Evolutionary conservation across 2,797 vertebrate genomes (phyloP).

Genomic region (Otolemur crassicaudatus): DNA sequence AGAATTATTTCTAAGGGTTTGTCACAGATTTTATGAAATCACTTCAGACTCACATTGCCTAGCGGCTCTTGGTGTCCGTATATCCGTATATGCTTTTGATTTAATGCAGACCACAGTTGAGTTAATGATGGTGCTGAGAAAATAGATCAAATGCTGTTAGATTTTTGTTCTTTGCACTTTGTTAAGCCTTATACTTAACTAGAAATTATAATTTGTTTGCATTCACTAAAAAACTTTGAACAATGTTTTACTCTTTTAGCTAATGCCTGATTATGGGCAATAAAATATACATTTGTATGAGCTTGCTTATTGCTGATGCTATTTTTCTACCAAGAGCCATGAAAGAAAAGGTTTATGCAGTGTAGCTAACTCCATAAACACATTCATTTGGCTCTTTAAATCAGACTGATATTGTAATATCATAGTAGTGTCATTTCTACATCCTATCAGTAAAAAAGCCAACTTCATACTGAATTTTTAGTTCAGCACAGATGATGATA

Average conservation of each 20-base stretch:
- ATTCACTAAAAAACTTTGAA: constrained; percentile 56
- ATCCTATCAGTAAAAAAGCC: constrained; percentile 10
- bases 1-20: background rate
- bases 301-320: constrained; percentile 43
- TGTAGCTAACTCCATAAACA: constrained; percentile 34
- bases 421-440: background rate
- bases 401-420: constrained; percentile 22
- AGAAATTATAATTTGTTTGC: constrained; percentile 44
- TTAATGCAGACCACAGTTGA: background rate
- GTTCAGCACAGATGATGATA: constrained; percentile 7
- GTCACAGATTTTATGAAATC: background rate
- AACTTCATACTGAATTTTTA: constrained; percentile 33
- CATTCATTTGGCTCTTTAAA: constrained; percentile 54
- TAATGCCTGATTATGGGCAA: constrained; percentile 44
- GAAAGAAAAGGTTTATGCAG: constrained; percentile 11
- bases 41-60: background rate
- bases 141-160: background rate
- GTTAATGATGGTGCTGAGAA: background rate
- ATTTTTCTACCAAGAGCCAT: constrained; percentile 51
- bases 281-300: constrained; percentile 56
- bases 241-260: constrained; percentile 35
- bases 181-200: background rate
- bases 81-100: background rate
- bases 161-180: constrained; percentile 28
- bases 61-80: background rate